Evolutionary conservation across 2,888 invertebrate species (phyloP).

Genomic region (Syritta pipiens): DNA sequence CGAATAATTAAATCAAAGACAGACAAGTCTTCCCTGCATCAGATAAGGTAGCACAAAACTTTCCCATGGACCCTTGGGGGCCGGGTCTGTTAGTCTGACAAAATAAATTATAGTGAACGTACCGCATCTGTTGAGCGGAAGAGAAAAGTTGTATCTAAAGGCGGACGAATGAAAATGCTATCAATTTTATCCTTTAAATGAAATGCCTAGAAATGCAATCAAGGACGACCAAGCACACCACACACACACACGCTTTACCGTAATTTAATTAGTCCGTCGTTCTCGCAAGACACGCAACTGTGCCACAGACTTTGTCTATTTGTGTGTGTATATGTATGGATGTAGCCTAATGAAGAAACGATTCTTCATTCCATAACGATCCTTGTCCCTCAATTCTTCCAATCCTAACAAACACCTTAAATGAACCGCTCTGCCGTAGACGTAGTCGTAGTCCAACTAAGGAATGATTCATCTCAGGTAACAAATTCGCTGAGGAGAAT

Average conservation of each 20-base stretch:
- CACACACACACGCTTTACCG: conserved; percentile 7
- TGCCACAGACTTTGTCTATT: conserved; percentile 10
- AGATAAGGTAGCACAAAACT: neutral
- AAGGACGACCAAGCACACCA: conserved; percentile 2
- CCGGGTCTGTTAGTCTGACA: neutral
- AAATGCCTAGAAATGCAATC: conserved; percentile 23
- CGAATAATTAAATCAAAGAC: conserved; percentile 33
- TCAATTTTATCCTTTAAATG: conserved; percentile 21
- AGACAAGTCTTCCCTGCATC: neutral
- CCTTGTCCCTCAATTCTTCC: neutral
- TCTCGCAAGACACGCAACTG: conserved; percentile 32
- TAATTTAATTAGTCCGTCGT: conserved; percentile 49
- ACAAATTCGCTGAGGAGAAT: conserved; percentile 21
- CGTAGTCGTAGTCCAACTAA: neutral
- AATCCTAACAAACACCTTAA: conserved; percentile 18
- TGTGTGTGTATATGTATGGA: neutral
- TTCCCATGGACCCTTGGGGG: neutral
- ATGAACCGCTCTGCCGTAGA: neutral
- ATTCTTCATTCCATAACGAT: conserved; percentile 43
- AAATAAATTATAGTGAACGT: neutral
- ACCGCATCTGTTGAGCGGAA: neutral
- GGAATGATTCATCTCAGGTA: conserved; percentile 8
- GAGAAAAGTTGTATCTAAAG: neutral
- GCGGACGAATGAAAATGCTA: conserved; percentile 16
- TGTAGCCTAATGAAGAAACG: conserved; percentile 47